Conservation (phyloP, 2,888 invertebrate genomes). For the Diogma glabrata region DNA sequence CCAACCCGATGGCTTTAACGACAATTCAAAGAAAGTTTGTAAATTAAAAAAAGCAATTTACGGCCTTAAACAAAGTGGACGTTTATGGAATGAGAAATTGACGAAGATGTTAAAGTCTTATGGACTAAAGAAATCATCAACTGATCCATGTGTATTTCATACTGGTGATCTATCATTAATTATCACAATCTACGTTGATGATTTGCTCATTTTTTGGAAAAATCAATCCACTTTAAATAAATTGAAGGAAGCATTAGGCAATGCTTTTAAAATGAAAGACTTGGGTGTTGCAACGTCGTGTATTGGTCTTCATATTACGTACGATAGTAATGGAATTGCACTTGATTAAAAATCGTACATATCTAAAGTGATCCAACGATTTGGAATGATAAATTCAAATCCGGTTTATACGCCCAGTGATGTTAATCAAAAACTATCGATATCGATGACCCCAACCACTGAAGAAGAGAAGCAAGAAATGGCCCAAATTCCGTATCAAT, state of each 20-base stretch:
- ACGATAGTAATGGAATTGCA: not conserved
- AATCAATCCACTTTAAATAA: not conserved
- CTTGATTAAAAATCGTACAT: not conserved
- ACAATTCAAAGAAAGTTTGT: no score
- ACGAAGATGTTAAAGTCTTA: no score
- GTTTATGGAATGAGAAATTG: no score
- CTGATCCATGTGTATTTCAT: no score
- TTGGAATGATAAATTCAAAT: slow-evolving; percentile 8
- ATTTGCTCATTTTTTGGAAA: no score
- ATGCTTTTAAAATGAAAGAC: not conserved
- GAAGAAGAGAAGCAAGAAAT: slow-evolving; percentile 13
- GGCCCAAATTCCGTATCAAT: slow-evolving; percentile 14
- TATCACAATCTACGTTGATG: not conserved
- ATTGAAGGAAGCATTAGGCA: not conserved
- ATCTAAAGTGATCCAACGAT: not conserved
- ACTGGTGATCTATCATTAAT: no score
- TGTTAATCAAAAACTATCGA: slow-evolving; percentile 14
- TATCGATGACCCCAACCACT: slow-evolving; percentile 14
- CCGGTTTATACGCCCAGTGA: slow-evolving; percentile 15
- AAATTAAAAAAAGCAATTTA: no score
- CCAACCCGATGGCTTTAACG: no score
- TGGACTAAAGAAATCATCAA: no score
- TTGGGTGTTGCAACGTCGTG: not conserved
- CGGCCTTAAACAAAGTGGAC: no score
- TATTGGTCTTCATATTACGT: not conserved